Evolutionary conservation across 92 coral and sea anemone genomes (phyloP), one percentile per base, ranked within the genome.

Genomic region (Chrysogorgia sp.): DNA sequence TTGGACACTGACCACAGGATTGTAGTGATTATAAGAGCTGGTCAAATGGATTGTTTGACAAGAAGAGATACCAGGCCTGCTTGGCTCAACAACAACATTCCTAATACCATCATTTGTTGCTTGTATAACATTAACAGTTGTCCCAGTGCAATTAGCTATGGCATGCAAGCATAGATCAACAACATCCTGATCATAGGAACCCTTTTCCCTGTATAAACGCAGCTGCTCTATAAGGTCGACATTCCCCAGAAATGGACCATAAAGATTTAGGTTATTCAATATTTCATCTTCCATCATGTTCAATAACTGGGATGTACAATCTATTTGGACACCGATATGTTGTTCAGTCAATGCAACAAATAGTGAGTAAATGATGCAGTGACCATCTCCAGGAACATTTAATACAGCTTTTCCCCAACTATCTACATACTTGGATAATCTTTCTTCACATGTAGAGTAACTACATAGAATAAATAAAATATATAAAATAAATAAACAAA

Each of bases 341-440:
- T 74, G 65, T 12, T 17, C 33, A 74, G 9, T 22, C 43, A 74
- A 74, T 40, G 48, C 41, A 29, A 26, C 52, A 60, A 50, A 30
- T 50, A 74, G 32, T 8, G 79, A 40, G 7, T 60, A 48, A 74
- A 74, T 15, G 52, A 74, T 55, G 26, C 79, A 74, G 65, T 74
- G 79, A 31, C 79, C 79, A 74, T 74, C 79, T 74, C 52, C 43
- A 52, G 65, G 79, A 65, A 74, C 79, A n/a, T n/a, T n/a, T n/a
- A n/a, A n/a, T n/a, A n/a, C n/a, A n/a, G n/a, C n/a, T n/a, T n/a
- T n/a, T n/a, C n/a, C n/a, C n/a, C n/a, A n/a, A n/a, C n/a, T n/a
- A n/a, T n/a, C n/a, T n/a, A n/a, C n/a, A n/a, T n/a, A n/a, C n/a
- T n/a, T n/a, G n/a, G n/a, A n/a, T n/a, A n/a, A n/a, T n/a, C n/a